Conservation (phyloP, 2,888 invertebrate genomes). For the Amblyjoppa proteus region DNA sequence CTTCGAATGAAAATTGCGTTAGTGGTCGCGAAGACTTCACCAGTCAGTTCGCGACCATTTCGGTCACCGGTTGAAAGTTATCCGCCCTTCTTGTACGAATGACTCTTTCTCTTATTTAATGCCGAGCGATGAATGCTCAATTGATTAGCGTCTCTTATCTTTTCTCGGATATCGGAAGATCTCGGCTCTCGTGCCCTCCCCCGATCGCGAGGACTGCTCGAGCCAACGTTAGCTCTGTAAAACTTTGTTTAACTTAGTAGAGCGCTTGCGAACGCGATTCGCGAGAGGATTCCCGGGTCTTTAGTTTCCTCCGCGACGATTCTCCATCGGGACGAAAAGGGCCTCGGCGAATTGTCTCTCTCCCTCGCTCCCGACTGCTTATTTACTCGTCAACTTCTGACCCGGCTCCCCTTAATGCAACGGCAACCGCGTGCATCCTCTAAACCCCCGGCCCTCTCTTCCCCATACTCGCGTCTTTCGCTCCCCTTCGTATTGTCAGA, state of each 20-base stretch:
- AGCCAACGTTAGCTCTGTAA: conserved; percentile 43
- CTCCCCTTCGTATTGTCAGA: conserved; percentile 24
- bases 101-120: background rate
- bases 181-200: background rate
- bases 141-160: conserved; percentile 33
- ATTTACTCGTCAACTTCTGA: conserved; percentile 50
- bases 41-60: too few relatives aligned
- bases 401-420: conserved; percentile 22
- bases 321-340: conserved; percentile 10
- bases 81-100: background rate
- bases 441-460: background rate
- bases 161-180: conserved; percentile 26
- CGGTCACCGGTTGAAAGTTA: too few relatives aligned
- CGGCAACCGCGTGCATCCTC: conserved; percentile 5
- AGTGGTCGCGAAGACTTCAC: too few relatives aligned
- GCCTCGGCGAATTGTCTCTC: conserved; percentile 11
- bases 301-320: conserved; percentile 9
- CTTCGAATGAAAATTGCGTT: too few relatives aligned
- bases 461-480: background rate
- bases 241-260: conserved; percentile 24
- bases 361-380: background rate
- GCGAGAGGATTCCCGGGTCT: conserved; percentile 33
- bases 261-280: conserved; percentile 33
- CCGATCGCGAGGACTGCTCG: conserved; percentile 11
- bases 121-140: background rate